A percentile compares a stretch with the other conserved stretches of the same genome.
Conservation (phyloP, 2,888 invertebrate species). For the Stegana nigrithorax region DNA sequence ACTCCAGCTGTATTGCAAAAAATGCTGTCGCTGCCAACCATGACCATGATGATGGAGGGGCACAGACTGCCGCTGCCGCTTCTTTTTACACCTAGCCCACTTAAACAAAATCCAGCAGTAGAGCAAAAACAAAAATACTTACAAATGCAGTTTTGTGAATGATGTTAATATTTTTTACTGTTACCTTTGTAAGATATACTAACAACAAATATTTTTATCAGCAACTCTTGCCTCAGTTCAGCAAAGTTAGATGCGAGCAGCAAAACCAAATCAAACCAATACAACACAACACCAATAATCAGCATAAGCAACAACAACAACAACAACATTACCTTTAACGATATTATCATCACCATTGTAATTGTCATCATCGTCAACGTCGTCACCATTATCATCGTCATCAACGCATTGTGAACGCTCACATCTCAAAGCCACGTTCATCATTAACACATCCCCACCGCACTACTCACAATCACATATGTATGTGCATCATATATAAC, state of each 20-base stretch:
- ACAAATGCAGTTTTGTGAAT: background rate
- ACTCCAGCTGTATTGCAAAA: conserved; percentile 39
- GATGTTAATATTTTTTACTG: background rate
- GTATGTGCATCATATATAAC: too few relatives aligned
- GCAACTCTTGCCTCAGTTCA: background rate
- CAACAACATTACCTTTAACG: background rate
- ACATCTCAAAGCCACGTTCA: too few relatives aligned
- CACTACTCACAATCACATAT: too few relatives aligned
- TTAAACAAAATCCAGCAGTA: background rate
- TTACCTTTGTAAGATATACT: background rate
- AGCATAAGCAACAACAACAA: background rate
- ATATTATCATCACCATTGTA: background rate
- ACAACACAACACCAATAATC: background rate
- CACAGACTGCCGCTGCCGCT: conserved; percentile 38
- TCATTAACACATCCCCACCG: background rate
- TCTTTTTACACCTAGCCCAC: conserved; percentile 36
- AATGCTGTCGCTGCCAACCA: background rate
- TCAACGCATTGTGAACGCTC: background rate
- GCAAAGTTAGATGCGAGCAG: background rate
- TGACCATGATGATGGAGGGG: background rate
- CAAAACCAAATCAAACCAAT: background rate
- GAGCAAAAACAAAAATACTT: too few relatives aligned
- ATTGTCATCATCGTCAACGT: background rate
- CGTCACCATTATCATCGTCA: background rate
- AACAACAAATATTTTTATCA: background rate